Evolutionary conservation across 2,113 vertebrate species (phyloP), one percentile per base, ranked within the genome.

Genomic region (Anoplopoma fimbria): DNA sequence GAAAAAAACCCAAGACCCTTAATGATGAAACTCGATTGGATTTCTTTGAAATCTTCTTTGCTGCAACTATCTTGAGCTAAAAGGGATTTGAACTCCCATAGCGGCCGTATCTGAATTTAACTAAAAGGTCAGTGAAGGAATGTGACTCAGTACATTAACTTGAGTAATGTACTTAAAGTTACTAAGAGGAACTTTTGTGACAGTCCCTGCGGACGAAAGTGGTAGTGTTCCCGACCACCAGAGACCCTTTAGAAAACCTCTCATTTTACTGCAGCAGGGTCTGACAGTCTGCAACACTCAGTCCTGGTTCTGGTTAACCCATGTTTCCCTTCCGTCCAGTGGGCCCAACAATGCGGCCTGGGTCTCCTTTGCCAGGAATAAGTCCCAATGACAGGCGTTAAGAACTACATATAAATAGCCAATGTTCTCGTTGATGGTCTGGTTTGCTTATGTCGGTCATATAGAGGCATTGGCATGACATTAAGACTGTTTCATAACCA

Each of bases 1-100:
- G 3, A 42, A 19, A 79, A 42, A 19, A 79, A 72, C n/a, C 53
- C 14, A 57, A 57, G n/a, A n/a, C n/a, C 3, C n/a, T 49, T 29
- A 53, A 38, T 29, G 19, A 71, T 63, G 45, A 79, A 71, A 72
- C 57, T 64, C 23, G 15, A 7, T 36, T 60, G 29, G 42, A 33
- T 42, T 33, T 57, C 34, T 64, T 27, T 17, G 3, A 15, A 69
- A 61, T 69, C 23, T 69, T 77, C 19, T 58, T 33, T 58, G 36
- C 17, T 51, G 31, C 0, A 51, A 62, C 40, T 38, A 62, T 29
- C 23, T 14, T 64, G 51, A 69, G 29, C 36, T 68, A 3, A 58
- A 33, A 31, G 21, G 33, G 12, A 6, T 25, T 51, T 70, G 9
- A 58, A 10, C 27, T 72, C 31, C 38, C 15, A 27, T 23, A 53